Base-by-base conservation (phyloP, 2,113 vertebrate species). In the Cyprinodon variegatus region DNA sequence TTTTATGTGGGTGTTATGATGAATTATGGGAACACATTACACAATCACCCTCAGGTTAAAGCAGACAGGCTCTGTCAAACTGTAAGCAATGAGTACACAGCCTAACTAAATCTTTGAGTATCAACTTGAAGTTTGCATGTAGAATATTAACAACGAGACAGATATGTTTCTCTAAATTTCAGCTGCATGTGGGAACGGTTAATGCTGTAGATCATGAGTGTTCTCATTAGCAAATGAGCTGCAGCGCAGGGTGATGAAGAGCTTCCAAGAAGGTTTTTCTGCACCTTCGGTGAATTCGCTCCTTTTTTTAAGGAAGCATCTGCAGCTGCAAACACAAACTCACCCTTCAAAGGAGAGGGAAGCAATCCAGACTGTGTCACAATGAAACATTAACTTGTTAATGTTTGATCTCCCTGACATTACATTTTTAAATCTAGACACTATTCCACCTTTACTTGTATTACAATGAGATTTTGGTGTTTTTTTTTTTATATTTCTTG, bases 181-280 rank as follows among this genome's bases (percentile, higher is more conserved):
- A 78, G 65, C 84, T 67, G 81, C 94, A 93, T 91, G 83, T 93
- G 91, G 90, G 70, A 94, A 84, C 86, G 66, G 84, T 94, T 93
- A 90, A 87, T 81, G 69, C 67, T 63, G 77, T 71, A 70, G 70
- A 41, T 14, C 80, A 89, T 74, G 88, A 88, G 87, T 83, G 72
- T 67, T 89, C 72, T 91, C 78, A 87, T 91, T 57, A 57, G 50
- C 50, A 57, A 57, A 57, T 57, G 90, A 92, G 37, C 46, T 36
- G 75, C 70, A 87, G 83, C 39, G 67, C 69, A 29, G 76, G 78
- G 68, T 84, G 82, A 89, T 66, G 82, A 78, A 88, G 85, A 85
- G 83, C 89, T 68, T 79, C 62, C 77, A 72, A 60, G 40, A 29
- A 63, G 76, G 87, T 89, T 87, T 89, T 69, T 82, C 71, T 70